Percentiles rank a stretch among this genome's conserved stretches.
phyloP scores from a whole-genome alignment of 2,113 vertebrate species.

The Ciconia stormi region DNA sequence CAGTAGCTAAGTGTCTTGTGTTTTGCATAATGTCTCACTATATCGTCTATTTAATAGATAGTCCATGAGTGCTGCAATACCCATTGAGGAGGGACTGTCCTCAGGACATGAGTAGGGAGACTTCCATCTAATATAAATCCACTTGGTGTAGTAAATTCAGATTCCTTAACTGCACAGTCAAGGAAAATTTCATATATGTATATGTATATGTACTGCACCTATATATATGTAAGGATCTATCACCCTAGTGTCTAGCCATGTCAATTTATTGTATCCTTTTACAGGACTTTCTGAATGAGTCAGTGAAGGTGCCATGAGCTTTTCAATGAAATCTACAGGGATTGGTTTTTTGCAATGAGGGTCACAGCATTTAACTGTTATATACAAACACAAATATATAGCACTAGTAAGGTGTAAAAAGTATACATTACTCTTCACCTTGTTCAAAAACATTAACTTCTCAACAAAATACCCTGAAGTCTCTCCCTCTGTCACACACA shows the following conservation, averaged over 20 bases:
- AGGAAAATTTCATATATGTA: neutral
- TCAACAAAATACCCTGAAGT: neutral
- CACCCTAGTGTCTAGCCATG: neutral
- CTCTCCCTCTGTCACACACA: neutral
- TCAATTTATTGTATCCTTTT: neutral
- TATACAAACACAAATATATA: neutral
- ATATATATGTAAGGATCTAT: neutral
- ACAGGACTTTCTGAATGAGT: neutral
- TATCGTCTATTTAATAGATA: neutral
- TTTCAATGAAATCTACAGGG: neutral
- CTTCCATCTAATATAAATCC: neutral
- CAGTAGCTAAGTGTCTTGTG: neutral
- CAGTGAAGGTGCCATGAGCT: neutral
- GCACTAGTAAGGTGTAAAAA: neutral
- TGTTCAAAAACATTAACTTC: neutral
- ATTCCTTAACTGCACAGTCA: neutral
- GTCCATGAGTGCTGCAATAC: neutral
- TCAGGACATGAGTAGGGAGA: neutral
- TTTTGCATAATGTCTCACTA: constrained; percentile 27
- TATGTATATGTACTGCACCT: neutral
- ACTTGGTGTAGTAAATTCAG: neutral
- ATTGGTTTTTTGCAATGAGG: neutral
- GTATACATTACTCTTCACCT: neutral
- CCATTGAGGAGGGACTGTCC: neutral
- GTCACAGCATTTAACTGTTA: neutral